phyloP scores from a whole-genome alignment of 2,888 invertebrate species.

The Patella caerulea region DNA sequence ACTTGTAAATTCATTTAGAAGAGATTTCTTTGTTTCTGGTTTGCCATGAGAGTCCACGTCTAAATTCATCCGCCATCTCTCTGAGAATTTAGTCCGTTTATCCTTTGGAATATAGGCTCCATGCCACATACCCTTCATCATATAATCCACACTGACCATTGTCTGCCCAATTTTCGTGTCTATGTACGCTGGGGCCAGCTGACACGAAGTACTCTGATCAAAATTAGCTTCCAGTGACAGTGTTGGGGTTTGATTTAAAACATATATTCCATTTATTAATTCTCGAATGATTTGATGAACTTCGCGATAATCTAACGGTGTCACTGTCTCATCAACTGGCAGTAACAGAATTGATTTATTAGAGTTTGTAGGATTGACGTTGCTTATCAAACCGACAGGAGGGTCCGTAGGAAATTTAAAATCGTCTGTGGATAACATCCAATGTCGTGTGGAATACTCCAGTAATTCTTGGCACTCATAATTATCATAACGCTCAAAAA shows the following conservation, averaged over 20 bases:
- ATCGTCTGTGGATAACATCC: constrained; percentile 68
- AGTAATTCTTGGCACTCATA: constrained; percentile 70
- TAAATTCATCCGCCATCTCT: constrained; percentile 68
- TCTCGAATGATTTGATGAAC: constrained; percentile 70
- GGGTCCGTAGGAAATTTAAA: constrained; percentile 66
- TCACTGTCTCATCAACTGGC: constrained; percentile 52
- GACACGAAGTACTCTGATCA: constrained; percentile 68
- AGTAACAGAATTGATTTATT: constrained; percentile 50
- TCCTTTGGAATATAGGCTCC: constrained; percentile 70
- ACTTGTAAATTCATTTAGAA: constrained; percentile 66
- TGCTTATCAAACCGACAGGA: constrained; percentile 66
- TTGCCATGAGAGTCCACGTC: constrained; percentile 66
- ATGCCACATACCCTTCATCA: constrained; percentile 72
- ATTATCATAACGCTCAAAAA: constrained; percentile 67
- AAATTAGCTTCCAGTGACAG: constrained; percentile 69
- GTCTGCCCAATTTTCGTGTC: constrained; percentile 70
- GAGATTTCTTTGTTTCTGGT: constrained; percentile 68
- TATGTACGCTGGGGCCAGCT: constrained; percentile 69
- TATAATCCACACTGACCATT: constrained; percentile 69
- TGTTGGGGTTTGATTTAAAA: constrained; percentile 69
- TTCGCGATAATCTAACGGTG: constrained; percentile 64
- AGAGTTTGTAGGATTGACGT: constrained; percentile 55
- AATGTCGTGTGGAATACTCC: constrained; percentile 61
- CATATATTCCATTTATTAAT: constrained; percentile 69
- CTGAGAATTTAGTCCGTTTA: constrained; percentile 69